Evolutionary conservation across 1,140 invertebrate species (phyloP), one percentile per base, ranked within the genome.

Genomic region (Papilio dardanus): DNA sequence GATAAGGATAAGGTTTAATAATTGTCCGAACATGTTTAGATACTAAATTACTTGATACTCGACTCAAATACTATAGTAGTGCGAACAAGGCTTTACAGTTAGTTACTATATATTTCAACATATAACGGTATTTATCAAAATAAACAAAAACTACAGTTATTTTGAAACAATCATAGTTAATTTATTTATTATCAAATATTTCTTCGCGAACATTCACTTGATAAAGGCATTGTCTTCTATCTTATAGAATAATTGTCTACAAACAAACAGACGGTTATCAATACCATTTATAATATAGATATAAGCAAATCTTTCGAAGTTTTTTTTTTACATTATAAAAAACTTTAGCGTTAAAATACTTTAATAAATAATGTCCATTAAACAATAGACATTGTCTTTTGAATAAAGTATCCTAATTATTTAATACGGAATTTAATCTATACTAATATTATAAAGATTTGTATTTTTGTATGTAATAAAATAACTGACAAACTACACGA

Each of bases 171-270:
- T 14, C 1, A 0, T 62, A 4, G 30, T 30, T 62, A 28, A 14
- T 58, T 28, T 24, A 30, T 14, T 12, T 14, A 28, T 30, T 24
- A 28, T 14, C 14, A 3, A 10, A 58, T 58, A 58, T 28, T 24
- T 58, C 54, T 30, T 62, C 54, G 54, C 54, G 24, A 30, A 62
- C 30, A 28, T 62, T 62, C 21, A 28, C 3, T 6, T 14, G 54
- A 62, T 62, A 62, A 62, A 62, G 54, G 54, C 24, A 62, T 62
- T 62, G 54, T 62, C 54, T 62, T 62, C 54, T 16, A 62, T 62
- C 12, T 62, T 14, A 28, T 62, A 62, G 54, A 62, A 28, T 24
- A 28, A 54, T 54, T 54, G 54, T 62, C 8, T 14, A 28, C 54
- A 28, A 8, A 21, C 54, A 28, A 14, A 14, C 54, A 28, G 12